phyloP scores from a whole-genome alignment of 2,888 invertebrate genomes.

The Crematogaster levior region DNA sequence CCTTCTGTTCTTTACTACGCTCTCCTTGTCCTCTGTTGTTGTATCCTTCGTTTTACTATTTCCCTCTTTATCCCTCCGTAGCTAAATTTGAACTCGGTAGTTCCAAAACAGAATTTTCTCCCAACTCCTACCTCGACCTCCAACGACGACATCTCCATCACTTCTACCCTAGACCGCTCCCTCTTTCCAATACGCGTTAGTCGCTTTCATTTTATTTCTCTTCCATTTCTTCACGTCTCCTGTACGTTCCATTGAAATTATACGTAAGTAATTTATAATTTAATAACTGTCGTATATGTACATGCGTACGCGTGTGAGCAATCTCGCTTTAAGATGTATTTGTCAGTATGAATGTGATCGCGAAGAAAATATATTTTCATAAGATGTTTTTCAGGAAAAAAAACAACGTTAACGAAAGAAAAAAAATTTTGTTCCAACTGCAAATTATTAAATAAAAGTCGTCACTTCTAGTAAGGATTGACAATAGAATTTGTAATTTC shows the following conservation, averaged over 20 bases:
- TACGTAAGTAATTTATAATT: slow-evolving; percentile 78
- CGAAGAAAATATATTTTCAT: background rate
- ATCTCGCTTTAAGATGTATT: background rate
- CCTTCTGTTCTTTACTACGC: slow-evolving; percentile 11
- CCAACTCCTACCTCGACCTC: slow-evolving; percentile 27
- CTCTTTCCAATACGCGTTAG: slow-evolving; percentile 62
- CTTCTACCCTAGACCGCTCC: slow-evolving; percentile 65
- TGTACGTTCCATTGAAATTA: slow-evolving; percentile 68
- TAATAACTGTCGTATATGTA: slow-evolving; percentile 55
- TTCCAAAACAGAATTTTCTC: slow-evolving; percentile 65
- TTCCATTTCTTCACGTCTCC: slow-evolving; percentile 49
- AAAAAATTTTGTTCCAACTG: background rate
- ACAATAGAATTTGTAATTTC: slow-evolving; percentile 39
- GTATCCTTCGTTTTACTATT: slow-evolving; percentile 45
- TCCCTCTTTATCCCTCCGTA: slow-evolving; percentile 13
- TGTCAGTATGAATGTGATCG: background rate
- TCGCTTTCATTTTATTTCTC: slow-evolving; percentile 62
- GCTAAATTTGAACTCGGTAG: slow-evolving; percentile 46
- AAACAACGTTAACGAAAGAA: too few species aligned
- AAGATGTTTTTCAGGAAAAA: background rate
- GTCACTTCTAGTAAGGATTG: slow-evolving; percentile 40
- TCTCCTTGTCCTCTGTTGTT: slow-evolving; percentile 20
- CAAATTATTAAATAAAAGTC: background rate
- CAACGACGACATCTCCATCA: slow-evolving; percentile 64
- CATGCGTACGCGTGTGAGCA: background rate